Conservation (phyloP, 2,113 vertebrate genomes). For the Ibidorhyncha struthersii region DNA sequence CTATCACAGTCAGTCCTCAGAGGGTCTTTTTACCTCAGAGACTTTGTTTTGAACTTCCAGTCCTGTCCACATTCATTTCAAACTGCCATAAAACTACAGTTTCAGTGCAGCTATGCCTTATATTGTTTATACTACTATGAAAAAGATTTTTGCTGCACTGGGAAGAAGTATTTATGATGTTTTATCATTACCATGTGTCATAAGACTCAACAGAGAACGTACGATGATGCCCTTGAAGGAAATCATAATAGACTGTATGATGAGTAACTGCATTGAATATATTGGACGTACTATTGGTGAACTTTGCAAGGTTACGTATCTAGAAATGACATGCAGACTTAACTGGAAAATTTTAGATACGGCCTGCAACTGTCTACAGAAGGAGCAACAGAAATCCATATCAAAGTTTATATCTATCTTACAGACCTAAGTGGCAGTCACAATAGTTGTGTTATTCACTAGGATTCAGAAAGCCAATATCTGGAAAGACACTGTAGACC, state of each 20-base stretch:
- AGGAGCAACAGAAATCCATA: background rate
- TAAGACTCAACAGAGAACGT: background rate
- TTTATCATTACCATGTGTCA: background rate
- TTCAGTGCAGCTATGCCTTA: background rate
- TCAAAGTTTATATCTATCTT: background rate
- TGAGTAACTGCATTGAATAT: background rate
- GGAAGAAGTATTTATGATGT: background rate
- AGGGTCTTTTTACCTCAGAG: constrained; percentile 8
- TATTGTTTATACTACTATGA: background rate
- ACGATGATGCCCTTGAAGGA: background rate
- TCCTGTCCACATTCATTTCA: background rate
- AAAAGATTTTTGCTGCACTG: background rate
- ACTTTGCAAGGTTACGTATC: background rate
- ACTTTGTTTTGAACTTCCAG: background rate
- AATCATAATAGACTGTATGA: background rate
- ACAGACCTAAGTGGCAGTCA: background rate
- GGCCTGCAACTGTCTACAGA: background rate
- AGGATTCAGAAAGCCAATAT: background rate
- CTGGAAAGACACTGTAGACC: background rate
- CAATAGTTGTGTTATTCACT: background rate
- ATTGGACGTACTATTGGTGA: background rate
- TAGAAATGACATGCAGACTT: background rate
- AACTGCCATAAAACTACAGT: background rate
- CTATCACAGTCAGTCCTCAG: background rate
- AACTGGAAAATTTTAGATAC: background rate